Base-by-base conservation (phyloP, 1,140 invertebrate genomes). In the Portunus trituberculatus region DNA sequence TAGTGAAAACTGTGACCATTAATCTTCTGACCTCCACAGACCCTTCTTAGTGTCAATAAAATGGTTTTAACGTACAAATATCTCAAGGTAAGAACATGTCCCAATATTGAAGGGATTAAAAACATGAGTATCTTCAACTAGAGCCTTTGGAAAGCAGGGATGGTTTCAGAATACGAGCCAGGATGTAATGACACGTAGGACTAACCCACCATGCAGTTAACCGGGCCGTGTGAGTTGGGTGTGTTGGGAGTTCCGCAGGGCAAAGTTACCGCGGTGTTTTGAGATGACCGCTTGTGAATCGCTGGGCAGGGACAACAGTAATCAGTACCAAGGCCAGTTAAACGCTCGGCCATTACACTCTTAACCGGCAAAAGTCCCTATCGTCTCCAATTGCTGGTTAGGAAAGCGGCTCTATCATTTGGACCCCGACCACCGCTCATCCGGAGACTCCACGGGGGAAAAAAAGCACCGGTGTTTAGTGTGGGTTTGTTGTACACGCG, bases 301-400 rank as follows among this genome's bases (percentile, higher is more conserved):
- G 48, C 31, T 25, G 86, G 46, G 31, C 93, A 94, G 93, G 89
- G 93, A 94, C 93, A 94, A 94, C 93, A 45, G 59, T 94, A 94
- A 94, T 94, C 93, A 94, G n/a, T 76, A 28, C 76, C 67, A 28
- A 28, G 91, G 31, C 39, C 25, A 52, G 93, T 82, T 94, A 94
- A 94, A 94, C 87, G 93, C 93, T 94, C 52, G 48, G 31, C 93
- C 89, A 94, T 94, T 94, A 94, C 59, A 59, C 87, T 82, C 87
- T 94, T 90, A 94, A 94, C 93, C 87, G 48, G 93, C 39, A 31
- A 67, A 39, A 83, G 93, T 90, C 87, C 31, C 86, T 76, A 89
- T 82, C 32, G 82, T 28, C 4, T 4, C 32, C 76, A 29, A 84
- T 84, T 28, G 83, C 76, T 39, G 20, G 76, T 48, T 84, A 52